Evolutionary conservation across 2,113 vertebrate genomes (phyloP), one percentile per base, ranked within the genome.

Genomic region (Mormoops blainvillei): DNA sequence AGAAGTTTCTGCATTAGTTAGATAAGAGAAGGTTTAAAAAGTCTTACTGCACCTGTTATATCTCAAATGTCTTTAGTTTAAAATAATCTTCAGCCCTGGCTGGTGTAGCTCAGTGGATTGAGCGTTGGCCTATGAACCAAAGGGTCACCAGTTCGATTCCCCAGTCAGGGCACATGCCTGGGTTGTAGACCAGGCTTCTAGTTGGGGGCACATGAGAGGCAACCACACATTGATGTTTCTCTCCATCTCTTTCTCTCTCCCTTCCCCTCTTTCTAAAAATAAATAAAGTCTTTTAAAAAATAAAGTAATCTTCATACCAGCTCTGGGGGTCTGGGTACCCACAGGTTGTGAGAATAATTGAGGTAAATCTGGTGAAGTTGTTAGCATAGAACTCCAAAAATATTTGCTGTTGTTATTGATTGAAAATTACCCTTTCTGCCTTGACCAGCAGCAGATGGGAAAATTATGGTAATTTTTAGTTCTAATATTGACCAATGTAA

Each of bases 1-100:
- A 94, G 73, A 70, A 91, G 18, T 89, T 91, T 77, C 73, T 89
- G 71, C 16, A 12, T 81, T 56, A 68, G 41, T 76, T 50, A 31
- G 13, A 54, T 95, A 91, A 84, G 28, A 63, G 11, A 74, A 56
- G 7, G 38, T 93, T 87, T 43, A 28, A 71, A 91, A 50, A 82
- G 15, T 85, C 71, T 84, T 85, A 74, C 58, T 89, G 10, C 41
- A 73, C 80, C 43, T 67, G 68, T 96, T 89, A 78, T 89, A 45
- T 56, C 61, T 82, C 84, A 92, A 45, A 41, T 86, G 22, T 87
- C 74, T 92, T 91, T 43, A 38, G 36, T 84, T 77, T 83, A 82
- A 94, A 88, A 84, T 48, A 78, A 74, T 95, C 58, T 61, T 71
- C 38, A n/a, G n/a, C n/a, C n/a, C n/a, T n/a, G n/a, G n/a, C n/a